Evolutionary conservation across 2,113 vertebrate species (phyloP), one percentile per base, ranked within the genome.

Genomic region (Diglossa brunneiventris): DNA sequence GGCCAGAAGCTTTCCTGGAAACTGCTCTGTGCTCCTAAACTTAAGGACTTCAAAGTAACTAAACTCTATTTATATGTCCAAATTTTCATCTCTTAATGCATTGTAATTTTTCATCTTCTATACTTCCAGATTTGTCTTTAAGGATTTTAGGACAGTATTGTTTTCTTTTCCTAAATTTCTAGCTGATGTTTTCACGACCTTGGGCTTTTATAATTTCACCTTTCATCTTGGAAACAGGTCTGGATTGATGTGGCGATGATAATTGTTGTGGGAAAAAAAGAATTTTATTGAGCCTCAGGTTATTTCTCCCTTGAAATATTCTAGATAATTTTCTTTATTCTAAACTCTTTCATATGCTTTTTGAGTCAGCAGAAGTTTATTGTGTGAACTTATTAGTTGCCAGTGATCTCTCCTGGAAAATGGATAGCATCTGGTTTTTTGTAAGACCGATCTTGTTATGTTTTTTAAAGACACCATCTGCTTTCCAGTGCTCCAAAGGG

Each of bases 401-500:
- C 37, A 44, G 78, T 53, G n/a, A 76, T 92, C 87, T 73, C 92
- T 70, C 68, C 58, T 92, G 68, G 46, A 67, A 81, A 88, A 67
- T 46, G 46, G 62, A 59, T 39, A 52, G 39, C 77, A 91, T 89
- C 93, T 95, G 83, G 0, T 62, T 93, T 90, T 84, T 68, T 50
- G 41, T n/a, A 42, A 89, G 73, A 79, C 67, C 46, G 50, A 94
- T 83, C 44, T 59, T 23, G 30, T 80, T 86, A 58, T 90, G 94
- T 92, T 94, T 95, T 95, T 83, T 90, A 87, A 91, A 91, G 96
- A 15, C 20, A 21, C 95, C 97, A 95, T 94, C 97, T 97, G 97
- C 91, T 97, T 94, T 49, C 68, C 83, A 81, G 75, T 33, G 31
- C 72, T 95, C 78, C 67, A 42, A 42, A 80, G 92, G 91, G 87